phyloP scores from a whole-genome alignment of 2,113 vertebrate species.

The Phylloscopus whistleri region DNA sequence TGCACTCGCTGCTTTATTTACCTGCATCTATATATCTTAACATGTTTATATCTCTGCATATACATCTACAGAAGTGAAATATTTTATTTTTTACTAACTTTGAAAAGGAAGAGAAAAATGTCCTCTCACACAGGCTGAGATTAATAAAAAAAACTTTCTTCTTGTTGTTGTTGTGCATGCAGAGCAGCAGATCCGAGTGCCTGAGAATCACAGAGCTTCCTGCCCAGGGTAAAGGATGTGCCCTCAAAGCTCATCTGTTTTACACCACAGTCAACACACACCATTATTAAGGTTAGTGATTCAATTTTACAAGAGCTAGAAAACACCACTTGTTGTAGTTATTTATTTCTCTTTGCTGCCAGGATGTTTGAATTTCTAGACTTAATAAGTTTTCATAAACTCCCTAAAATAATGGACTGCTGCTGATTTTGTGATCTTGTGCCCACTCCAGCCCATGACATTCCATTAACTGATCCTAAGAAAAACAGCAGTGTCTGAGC shows the following conservation, averaged over 20 bases:
- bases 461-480: neutral
- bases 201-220: neutral
- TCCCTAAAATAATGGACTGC: neutral
- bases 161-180: neutral
- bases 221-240: neutral
- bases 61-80: neutral
- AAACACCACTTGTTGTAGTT: neutral
- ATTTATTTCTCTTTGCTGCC: neutral
- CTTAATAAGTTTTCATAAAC: neutral
- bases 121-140: neutral
- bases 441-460: neutral
- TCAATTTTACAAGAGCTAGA: neutral
- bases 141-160: neutral
- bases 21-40: neutral
- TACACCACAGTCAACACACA: neutral
- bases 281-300: neutral
- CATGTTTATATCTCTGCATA: rapidly evolving
- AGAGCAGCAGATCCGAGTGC: neutral
- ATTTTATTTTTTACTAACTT: neutral
- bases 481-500: neutral
- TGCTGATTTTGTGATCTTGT: neutral
- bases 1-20: neutral
- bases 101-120: neutral
- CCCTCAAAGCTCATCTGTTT: neutral
- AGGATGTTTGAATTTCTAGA: neutral